Evolutionary conservation across 2,888 invertebrate species (phyloP), one percentile per base, ranked within the genome.

Genomic region (Pandemis corylana): DNA sequence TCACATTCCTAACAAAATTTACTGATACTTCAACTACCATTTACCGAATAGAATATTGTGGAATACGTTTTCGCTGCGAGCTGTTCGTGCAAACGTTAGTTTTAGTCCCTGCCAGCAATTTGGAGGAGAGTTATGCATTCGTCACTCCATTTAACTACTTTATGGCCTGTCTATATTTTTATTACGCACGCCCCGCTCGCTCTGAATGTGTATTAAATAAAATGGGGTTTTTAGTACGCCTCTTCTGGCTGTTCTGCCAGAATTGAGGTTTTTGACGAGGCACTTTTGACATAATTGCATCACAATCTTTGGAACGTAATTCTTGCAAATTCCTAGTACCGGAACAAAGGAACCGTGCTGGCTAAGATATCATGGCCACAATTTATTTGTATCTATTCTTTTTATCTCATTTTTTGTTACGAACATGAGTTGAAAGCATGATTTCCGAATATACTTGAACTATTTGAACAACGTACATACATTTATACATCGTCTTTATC

Each of bases 141-240:
- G n/a, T 73, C 73, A 73, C 73, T 73, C 73, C 68, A 73, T 73
- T 73, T 69, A 73, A 73, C 73, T 69, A 73, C 59, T 73, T 73
- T 73, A 73, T 73, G 73, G 68, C n/a, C 56, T 69, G 73, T 69
- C 68, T 73, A 73, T 73, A 65, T 73, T 73, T 73, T 69, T 73
- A 73, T 73, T 73, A 59, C 73, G 41, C 68, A 49, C 46, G 63
- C 72, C 56, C 36, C 56, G 64, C 56, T 53, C 64, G 56, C 53
- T 73, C 41, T 13, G 49, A 69, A 73, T 73, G 56, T 73, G 63
- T 64, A 68, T 73, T 68, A 64, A 64, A 73, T 64, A 64, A 64
- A 68, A 73, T 64, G 64, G 49, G 63, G 64, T 15, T 68, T 73
- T 68, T 68, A 64, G 10, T 72, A 53, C n/a, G 51, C 51, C 10